Conservation (phyloP, 2,888 invertebrate genomes). For the Morpho achilles region DNA sequence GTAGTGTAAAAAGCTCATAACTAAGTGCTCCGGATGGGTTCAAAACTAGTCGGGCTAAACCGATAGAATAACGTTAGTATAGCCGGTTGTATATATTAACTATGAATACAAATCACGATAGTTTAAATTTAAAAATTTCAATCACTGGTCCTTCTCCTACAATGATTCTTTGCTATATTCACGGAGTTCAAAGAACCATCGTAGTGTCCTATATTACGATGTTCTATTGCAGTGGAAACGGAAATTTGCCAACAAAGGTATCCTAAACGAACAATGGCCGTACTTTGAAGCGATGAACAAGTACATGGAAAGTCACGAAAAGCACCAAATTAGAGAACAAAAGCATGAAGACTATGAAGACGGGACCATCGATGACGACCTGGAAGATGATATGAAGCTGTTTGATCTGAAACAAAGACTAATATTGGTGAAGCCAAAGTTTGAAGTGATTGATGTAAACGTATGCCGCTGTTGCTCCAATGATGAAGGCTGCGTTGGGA, state of each 20-base stretch:
- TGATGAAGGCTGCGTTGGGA: constrained; percentile 49
- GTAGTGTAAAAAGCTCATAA: too few relatives aligned
- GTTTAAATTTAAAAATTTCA: too few relatives aligned
- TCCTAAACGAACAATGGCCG: constrained; percentile 66
- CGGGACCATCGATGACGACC: constrained; percentile 44
- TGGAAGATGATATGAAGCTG: constrained; percentile 64
- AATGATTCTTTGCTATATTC: too few relatives aligned
- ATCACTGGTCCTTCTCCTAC: too few relatives aligned
- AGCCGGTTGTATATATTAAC: too few relatives aligned
- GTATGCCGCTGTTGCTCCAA: constrained; percentile 56
- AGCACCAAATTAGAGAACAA: constrained; percentile 14
- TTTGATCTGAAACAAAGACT: constrained; percentile 58
- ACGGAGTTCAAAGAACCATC: too few relatives aligned
- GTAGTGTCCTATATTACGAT: too few relatives aligned
- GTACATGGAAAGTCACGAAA: constrained; percentile 41
- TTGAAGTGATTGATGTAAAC: constrained; percentile 38
- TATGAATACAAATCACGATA: too few relatives aligned
- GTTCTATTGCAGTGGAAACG: constrained; percentile 60
- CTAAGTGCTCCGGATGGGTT: too few relatives aligned
- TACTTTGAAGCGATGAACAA: constrained; percentile 57
- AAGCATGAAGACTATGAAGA: constrained; percentile 25
- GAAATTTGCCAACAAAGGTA: constrained; percentile 65
- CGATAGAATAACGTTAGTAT: too few relatives aligned
- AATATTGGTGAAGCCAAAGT: constrained; percentile 46
- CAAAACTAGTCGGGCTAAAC: too few relatives aligned